Evolutionary conservation across 2,888 invertebrate genomes (phyloP), one percentile per base, ranked within the genome.

Genomic region (Aelia acuminata): DNA sequence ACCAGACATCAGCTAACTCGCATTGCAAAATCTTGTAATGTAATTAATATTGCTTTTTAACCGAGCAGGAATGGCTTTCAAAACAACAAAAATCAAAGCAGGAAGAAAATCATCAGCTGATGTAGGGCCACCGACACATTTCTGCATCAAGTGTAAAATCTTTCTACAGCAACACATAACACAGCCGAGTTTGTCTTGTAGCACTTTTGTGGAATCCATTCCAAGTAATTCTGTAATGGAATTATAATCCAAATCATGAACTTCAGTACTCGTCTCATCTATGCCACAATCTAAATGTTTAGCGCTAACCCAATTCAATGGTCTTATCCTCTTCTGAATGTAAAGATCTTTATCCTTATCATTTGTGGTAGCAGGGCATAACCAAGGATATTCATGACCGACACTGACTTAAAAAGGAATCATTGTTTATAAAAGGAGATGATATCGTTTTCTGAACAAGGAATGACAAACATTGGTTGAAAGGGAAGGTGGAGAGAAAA

Each of bases 41-140:
- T 96, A 99, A 93, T 98, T 97, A 88, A 99, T 97, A 93, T 99
- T 99, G 92, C 99, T 99, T 91, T 99, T 98, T 39, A 99, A 94
- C 1, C 98, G 95, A 0, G 99, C 98, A 0, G 99, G 99, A 93
- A 99, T 99, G 31, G 99, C 98, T 93, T 98, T 98, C 75, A 99
- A 93, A 18, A 99, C 97, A 47, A 99, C 97, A 93, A 98, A 99
- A 91, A 99, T 99, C 88, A 99, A 94, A 26, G 98, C 98, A 2
- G 99, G 99, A 90, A 99, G 94, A 93, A 99, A 97, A 93, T 99
- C 99, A 93, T 99, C 99, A 0, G 99, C 99, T 91, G 98, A 98
- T 22, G 98, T 98, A 10, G 96, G 96, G 1, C 95, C 95, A 87
- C 94, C 94, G 88, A 95, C 94, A 57, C 95, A 95, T 89, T 95